Evolutionary conservation across 2,888 invertebrate species (phyloP), one percentile per base, ranked within the genome.

Genomic region (Pinctada fucata): DNA sequence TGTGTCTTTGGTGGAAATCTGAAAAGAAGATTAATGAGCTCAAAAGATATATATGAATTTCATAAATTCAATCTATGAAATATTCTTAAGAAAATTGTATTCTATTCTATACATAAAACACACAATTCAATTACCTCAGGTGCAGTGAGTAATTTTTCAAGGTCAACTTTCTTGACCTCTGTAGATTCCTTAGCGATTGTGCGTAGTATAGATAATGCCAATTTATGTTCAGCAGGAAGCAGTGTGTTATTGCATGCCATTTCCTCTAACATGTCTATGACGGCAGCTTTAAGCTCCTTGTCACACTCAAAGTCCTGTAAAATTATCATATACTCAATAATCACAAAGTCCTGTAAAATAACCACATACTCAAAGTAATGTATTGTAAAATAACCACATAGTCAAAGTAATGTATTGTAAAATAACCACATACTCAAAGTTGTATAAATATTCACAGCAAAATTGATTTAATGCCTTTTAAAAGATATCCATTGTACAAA

Each of bases 211-310:
- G 97, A 97, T 0, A 95, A 95, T 0, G 97, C 97, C 0, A 97
- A 96, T 91, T 97, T 97, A 91, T 97, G 97, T 90, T 97, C 97
- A 0, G 97, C 96, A 0, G 97, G 97, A 72, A 97, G 93, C 70
- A 97, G 93, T 83, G 96, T 96, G 4, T 91, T 89, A 0, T 97
- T 97, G 88, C 95, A 95, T 74, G 96, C 95, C 85, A 97, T 96
- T 90, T 97, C 97, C 87, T 97, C 97, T 72, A 97, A 94, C 91
- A 97, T 97, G 90, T 96, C 96, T 89, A 96, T 96, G 0, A 97
- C 96, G 87, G 96, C 93, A 48, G 94, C 95, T 83, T 96, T 95
- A 79, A 97, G 94, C 75, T 95, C 94, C 66, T 94, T 94, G 90
- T 97, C 91, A 76, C 87, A 94, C 93, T 96, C 96, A 92, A 97